Evolutionary conservation across 92 coral and sea anemone species (phyloP).

Genomic region (Zoanthus solanderi): DNA sequence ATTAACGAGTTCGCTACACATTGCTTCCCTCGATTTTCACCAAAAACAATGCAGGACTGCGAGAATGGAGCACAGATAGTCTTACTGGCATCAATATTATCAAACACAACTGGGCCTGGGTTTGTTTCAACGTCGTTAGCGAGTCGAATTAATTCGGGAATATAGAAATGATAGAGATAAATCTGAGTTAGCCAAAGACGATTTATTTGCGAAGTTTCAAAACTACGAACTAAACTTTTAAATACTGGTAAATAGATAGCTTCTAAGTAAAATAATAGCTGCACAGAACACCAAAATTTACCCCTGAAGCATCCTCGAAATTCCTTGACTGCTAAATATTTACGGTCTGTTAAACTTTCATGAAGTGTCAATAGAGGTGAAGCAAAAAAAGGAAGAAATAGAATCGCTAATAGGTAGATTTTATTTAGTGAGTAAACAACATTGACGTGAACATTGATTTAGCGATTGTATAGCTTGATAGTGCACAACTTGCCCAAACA

Average conservation of each 20-base stretch:
- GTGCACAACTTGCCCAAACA: too few species aligned
- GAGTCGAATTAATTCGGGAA: slow-evolving; percentile 30
- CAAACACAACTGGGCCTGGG: slow-evolving; percentile 11
- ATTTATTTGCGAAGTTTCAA: too few species aligned
- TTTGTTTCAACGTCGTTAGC: not conserved
- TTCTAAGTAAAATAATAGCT: slow-evolving; percentile 48
- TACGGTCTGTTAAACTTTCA: too few species aligned
- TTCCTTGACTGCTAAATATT: not conserved
- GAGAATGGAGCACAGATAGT: not conserved
- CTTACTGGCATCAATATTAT: not conserved
- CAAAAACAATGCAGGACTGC: not conserved
- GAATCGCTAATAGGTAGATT: too few species aligned
- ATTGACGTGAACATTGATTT: too few species aligned
- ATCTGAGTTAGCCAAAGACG: slow-evolving; percentile 48
- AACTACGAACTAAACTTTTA: too few species aligned
- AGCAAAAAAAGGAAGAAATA: too few species aligned
- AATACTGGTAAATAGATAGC: not conserved
- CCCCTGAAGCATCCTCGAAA: slow-evolving; percentile 21
- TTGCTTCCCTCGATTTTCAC: slow-evolving; percentile 16
- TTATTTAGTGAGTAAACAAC: too few species aligned
- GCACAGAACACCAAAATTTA: slow-evolving; percentile 21
- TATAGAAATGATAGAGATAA: slow-evolving; percentile 16
- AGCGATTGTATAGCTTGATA: too few species aligned
- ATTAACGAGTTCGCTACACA: too few species aligned
- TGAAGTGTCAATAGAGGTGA: too few species aligned